Base-by-base conservation (phyloP, 2,113 vertebrate genomes). In the Paraplagusia blochii region DNA sequence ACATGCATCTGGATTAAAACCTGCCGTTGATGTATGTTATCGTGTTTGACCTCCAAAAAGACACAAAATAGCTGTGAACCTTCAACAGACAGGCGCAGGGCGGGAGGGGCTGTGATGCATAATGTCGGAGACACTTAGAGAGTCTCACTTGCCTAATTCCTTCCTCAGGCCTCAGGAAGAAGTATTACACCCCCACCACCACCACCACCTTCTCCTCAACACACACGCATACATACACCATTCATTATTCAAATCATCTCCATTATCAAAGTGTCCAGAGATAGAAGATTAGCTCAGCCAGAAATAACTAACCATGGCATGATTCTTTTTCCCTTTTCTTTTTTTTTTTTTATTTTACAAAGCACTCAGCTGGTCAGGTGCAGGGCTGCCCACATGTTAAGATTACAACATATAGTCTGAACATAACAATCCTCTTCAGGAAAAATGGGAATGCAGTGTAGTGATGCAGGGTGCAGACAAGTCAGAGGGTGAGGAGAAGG, bases 171-270 rank as follows among this genome's bases (percentile, higher is more conserved):
- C 60, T 68, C 69, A 81, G 62, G 72, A 85, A 82, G 61, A 54
- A 72, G 72, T 85, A 85, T 85, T 81, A 88, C 86, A 29, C 22
- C 22, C 22, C 22, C 22, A 2, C n/a, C n/a, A n/a, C n/a, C n/a
- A n/a, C n/a, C n/a, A n/a, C n/a, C n/a, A n/a, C n/a, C n/a, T n/a
- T n/a, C n/a, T n/a, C n/a, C n/a, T n/a, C n/a, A n/a, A n/a, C 22
- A 29, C 22, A 29, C 22, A 29, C 22, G 6, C 22, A 29, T 6
- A 29, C 22, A 80, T 73, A 73, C 69, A 42, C 34, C 73, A 87
- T 90, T 85, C 82, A 88, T 88, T 84, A 90, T 90, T 88, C 78
- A 90, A 67, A 48, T 82, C 62, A 10, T 81, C 85, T 87, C 85
- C 87, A 88, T 87, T 86, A 87, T 90, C 83, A 87, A 76, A 80